Evolutionary conservation across 1,140 invertebrate species (phyloP).

Genomic region (Agrilus planipennis): DNA sequence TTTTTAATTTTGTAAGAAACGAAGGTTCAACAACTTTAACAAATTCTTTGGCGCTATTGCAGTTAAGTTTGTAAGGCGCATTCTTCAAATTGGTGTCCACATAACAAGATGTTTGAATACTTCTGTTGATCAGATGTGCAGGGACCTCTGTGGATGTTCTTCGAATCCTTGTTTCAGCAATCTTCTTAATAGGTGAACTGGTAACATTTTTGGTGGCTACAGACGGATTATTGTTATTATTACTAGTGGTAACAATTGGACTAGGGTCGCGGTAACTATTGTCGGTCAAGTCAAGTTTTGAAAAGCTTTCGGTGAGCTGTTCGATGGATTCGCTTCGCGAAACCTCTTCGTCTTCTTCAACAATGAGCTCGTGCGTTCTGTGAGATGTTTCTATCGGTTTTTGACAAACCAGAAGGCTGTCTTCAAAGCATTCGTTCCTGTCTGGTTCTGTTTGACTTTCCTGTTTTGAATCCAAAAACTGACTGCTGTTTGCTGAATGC

Average conservation of each 20-base stretch:
- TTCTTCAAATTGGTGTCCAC: slow-evolving; percentile 22
- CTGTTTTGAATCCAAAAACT: slow-evolving; percentile 25
- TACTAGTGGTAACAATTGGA: slow-evolving; percentile 33
- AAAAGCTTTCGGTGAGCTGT: slow-evolving; percentile 37
- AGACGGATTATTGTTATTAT: slow-evolving; percentile 42
- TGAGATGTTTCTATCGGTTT: slow-evolving; percentile 18
- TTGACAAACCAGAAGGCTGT: slow-evolving; percentile 14
- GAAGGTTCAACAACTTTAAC: slow-evolving; percentile 50
- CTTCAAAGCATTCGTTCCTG: slow-evolving; percentile 13
- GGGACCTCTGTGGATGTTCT: slow-evolving; percentile 15
- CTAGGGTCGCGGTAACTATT: slow-evolving; percentile 13
- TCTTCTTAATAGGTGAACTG: too few species aligned
- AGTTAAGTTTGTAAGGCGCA: slow-evolving; percentile 17
- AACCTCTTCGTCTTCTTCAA: slow-evolving; percentile 35
- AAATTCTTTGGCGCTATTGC: slow-evolving; percentile 19
- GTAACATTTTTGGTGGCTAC: too few species aligned
- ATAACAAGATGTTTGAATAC: slow-evolving; percentile 57
- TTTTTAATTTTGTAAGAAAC: slow-evolving; percentile 51
- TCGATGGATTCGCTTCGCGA: slow-evolving; percentile 36
- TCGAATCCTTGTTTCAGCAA: slow-evolving; percentile 26
- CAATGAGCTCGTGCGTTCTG: slow-evolving; percentile 32
- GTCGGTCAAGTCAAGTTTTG: slow-evolving; percentile 27
- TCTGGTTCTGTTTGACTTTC: slow-evolving; percentile 9
- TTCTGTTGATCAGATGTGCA: slow-evolving; percentile 48
- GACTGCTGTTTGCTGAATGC: slow-evolving; percentile 33